Conservation (phyloP, 2,888 invertebrate genomes). For the Synanthedon tipuliformis region DNA sequence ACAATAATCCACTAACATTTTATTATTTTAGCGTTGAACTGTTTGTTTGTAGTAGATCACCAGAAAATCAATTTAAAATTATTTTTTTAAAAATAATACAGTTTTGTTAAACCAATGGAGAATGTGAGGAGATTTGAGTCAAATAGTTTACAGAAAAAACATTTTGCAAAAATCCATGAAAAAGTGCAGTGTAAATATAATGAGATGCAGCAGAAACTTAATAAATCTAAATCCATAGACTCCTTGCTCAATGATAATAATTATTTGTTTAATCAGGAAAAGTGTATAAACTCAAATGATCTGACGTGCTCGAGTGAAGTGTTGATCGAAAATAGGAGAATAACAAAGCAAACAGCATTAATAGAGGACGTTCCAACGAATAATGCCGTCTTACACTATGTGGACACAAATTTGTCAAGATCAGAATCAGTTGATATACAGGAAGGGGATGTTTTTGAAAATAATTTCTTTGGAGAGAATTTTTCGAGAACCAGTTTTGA, state of each 20-base stretch:
- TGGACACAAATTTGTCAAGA: conserved; percentile 27
- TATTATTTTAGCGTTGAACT: not conserved
- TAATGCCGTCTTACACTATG: conserved; percentile 19
- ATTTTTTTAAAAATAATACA: too few relatives aligned
- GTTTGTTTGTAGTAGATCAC: not conserved
- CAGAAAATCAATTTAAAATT: not conserved
- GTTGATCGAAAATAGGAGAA: conserved; percentile 9
- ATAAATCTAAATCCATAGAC: conserved; percentile 52
- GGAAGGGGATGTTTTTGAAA: conserved; percentile 6
- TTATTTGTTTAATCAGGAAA: conserved; percentile 17
- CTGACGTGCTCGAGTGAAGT: conserved; percentile 18
- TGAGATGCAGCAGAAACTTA: conserved; percentile 48
- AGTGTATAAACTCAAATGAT: conserved; percentile 22
- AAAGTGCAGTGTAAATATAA: conserved; percentile 48
- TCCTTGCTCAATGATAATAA: conserved; percentile 31
- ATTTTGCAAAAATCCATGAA: conserved; percentile 43
- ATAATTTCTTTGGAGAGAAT: conserved; percentile 25
- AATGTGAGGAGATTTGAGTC: conserved; percentile 14
- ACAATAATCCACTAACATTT: too few relatives aligned
- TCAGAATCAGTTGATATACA: conserved; percentile 12
- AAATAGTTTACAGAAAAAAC: conserved; percentile 22
- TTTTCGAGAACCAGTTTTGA: conserved; percentile 35
- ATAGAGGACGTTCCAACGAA: conserved; percentile 25
- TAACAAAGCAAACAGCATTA: conserved; percentile 15
- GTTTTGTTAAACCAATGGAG: conserved; percentile 17